A percentile compares a stretch with the other conserved stretches of the same genome.
Evolutionary conservation across 2,797 vertebrate species (phyloP).

Genomic region (Tapirus indicus): DNA sequence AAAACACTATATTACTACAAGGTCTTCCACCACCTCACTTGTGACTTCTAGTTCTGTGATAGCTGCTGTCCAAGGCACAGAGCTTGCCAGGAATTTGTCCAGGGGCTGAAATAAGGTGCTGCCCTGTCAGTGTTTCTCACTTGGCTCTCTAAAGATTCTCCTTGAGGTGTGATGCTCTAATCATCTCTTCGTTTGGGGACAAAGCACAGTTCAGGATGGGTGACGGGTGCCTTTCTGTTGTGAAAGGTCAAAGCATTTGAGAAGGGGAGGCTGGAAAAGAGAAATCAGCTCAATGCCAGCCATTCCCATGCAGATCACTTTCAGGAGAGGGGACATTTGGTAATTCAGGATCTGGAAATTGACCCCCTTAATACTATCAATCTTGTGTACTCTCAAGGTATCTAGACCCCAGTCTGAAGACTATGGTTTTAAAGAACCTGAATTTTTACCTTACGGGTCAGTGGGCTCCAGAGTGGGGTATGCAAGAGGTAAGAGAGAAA

Average conservation of each 20-base stretch:
- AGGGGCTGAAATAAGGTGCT: neutral
- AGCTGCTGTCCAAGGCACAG: neutral
- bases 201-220: neutral
- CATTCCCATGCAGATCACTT: neutral
- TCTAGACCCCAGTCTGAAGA: neutral
- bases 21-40: neutral
- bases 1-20: neutral
- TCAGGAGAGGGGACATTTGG: neutral
- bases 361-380: neutral
- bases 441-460: neutral
- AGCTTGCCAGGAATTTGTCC: neutral
- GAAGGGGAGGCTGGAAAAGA: neutral
- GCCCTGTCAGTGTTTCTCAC: neutral
- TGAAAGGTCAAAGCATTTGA: neutral
- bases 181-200: neutral
- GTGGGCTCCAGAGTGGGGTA: neutral
- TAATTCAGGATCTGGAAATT: neutral
- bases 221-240: neutral
- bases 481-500: neutral
- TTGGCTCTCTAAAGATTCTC: neutral
- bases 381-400: neutral
- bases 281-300: neutral
- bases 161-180: neutral
- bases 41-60: neutral
- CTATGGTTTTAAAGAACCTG: neutral